Base-by-base conservation (phyloP, 2,888 invertebrate genomes). In the Sarcophaga caerulescens region DNA sequence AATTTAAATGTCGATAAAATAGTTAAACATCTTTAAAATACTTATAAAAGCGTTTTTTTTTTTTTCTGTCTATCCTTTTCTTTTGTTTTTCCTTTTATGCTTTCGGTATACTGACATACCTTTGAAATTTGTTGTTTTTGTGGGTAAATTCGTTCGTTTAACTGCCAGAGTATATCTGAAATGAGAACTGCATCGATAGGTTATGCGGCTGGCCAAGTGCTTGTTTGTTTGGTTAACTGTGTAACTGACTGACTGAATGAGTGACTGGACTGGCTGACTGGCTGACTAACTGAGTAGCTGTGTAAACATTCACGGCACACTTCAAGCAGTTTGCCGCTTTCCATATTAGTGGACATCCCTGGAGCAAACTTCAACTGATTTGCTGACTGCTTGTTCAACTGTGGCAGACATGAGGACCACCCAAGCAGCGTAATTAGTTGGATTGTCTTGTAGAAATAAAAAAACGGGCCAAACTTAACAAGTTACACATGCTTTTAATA, bases 311-410 rank as follows among this genome's bases (percentile, higher is more conserved):
- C 80, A 86, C 81, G 86, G 86, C 86, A 86, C 86, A 86, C 86
- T 86, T 86, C 86, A 86, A 86, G 86, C 86, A 79, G 75, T 86
- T 35, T 86, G 86, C 86, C 86, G 86, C 84, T 86, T 76, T 81
- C 86, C 86, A 86, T 86, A 86, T 86, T 84, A 74, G 86, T 74
- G 81, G 75, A 70, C 81, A 86, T 86, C 86, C 86, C 86, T 81
- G 86, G 86, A 86, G 86, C 86, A 78, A 86, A 77, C 86, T 59
- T 83, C 80, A 74, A 81, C 84, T 80, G 85, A 78, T 81, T 84
- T 84, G 70, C 81, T 86, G 80, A 84, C 85, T 81, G 82, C 79
- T 79, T 78, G 71, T 75, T 79, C 68, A 83, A 71, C 76, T 74
- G 80, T 83, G 80, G 80, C 79, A 83, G 86, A 84, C 86, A 81